These are phyloP conservation scores for Plectropomus leopardus DNA, from an alignment of 2,113 vertebrate species.

Conservation along the genomic window DNA sequence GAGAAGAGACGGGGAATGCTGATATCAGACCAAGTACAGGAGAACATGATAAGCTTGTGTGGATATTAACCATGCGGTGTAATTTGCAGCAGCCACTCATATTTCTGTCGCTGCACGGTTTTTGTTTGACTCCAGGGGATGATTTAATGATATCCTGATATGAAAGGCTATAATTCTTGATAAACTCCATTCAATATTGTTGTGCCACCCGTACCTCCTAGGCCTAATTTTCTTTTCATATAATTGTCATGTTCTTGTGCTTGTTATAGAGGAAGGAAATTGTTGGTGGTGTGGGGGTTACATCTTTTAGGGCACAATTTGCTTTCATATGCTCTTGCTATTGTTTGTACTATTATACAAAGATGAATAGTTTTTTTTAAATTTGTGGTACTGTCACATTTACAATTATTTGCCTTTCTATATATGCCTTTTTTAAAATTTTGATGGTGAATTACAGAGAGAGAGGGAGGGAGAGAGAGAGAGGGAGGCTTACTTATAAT, in stretches of 20 bases:
- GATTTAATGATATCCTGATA: conserved; percentile 80
- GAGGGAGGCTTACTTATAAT: not conserved
- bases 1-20: conserved; percentile 1
- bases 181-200: conserved; percentile 69
- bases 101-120: conserved; percentile 53
- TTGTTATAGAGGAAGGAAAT: conserved; percentile 50
- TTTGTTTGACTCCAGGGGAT: conserved; percentile 76
- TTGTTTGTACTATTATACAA: not conserved
- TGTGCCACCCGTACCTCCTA: conserved; percentile 41
- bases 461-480: too few species aligned
- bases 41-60: conserved; percentile 48
- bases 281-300: not conserved
- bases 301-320: conserved; percentile 6
- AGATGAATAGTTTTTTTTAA: not conserved
- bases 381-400: not conserved
- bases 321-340: not conserved
- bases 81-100: conserved; percentile 61
- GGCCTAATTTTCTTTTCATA: conserved; percentile 66
- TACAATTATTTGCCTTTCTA: not conserved
- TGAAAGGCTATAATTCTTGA: conserved; percentile 72
- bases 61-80: conserved; percentile 43
- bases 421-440: not conserved
- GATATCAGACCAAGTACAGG: conserved; percentile 4
- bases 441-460: not conserved
- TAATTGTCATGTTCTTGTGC: conserved; percentile 63